phyloP scores from a whole-genome alignment of 2,888 invertebrate genomes.

The Nowickia ferox region DNA sequence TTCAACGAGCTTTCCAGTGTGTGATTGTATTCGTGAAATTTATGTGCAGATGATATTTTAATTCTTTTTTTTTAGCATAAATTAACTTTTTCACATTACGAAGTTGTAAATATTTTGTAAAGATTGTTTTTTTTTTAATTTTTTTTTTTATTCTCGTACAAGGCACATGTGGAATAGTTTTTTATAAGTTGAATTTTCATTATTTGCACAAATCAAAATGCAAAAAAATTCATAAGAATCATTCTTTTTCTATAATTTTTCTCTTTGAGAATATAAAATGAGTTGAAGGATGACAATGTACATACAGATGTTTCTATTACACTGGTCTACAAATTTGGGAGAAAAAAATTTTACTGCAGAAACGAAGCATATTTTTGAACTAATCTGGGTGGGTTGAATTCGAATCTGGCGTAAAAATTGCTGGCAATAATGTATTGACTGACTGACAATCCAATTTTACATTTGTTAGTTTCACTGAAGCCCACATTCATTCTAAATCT shows the following conservation, averaged over 20 bases:
- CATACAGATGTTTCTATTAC: neutral
- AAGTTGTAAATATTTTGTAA: conserved; percentile 20
- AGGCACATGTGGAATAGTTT: conserved; percentile 60
- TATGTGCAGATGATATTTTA: conserved; percentile 65
- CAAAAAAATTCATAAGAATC: conserved; percentile 64
- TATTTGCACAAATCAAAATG: conserved; percentile 68
- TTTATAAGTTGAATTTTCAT: conserved; percentile 66
- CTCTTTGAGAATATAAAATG: conserved; percentile 37
- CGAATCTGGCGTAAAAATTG: too few species aligned
- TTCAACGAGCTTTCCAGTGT: conserved; percentile 6
- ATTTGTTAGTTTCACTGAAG: too few species aligned
- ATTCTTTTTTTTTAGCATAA: conserved; percentile 62
- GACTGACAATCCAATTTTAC: too few species aligned
- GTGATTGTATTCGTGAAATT: conserved; percentile 47
- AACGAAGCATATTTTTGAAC: too few species aligned
- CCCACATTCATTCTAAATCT: too few species aligned
- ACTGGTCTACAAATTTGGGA: too few species aligned
- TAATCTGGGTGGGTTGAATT: too few species aligned
- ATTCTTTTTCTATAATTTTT: conserved; percentile 32
- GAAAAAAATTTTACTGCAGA: too few species aligned
- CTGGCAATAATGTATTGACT: too few species aligned
- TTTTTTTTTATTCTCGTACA: conserved; percentile 13
- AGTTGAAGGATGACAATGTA: neutral
- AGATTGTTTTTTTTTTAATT: conserved; percentile 6
- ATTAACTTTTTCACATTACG: conserved; percentile 34